phyloP scores from a whole-genome alignment of 1,140 invertebrate genomes.

The Pemphigus obesinymphae region DNA sequence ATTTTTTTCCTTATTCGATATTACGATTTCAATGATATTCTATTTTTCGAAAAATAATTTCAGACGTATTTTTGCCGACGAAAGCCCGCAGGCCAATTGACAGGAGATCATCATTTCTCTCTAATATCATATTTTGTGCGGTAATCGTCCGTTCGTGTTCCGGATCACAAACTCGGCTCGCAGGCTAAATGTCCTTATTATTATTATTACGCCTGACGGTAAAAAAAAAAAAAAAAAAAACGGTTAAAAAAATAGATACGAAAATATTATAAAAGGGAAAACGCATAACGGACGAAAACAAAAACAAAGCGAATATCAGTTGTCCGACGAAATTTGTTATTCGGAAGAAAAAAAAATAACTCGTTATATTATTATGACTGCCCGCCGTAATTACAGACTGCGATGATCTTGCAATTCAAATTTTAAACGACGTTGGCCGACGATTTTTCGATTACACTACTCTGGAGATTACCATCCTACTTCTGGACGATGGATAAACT shows the following conservation, averaged over 20 bases:
- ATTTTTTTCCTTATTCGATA: too few species aligned
- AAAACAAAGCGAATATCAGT: neutral
- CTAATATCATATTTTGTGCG: constrained; percentile 7
- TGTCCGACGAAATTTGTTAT: constrained; percentile 3
- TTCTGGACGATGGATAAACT: too few species aligned
- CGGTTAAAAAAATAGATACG: too few species aligned
- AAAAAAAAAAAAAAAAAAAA: neutral
- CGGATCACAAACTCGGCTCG: neutral
- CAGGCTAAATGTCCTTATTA: constrained; percentile 21
- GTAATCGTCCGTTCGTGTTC: constrained; percentile 3
- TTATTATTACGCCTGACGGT: neutral
- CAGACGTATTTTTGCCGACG: neutral
- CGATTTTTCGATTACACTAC: neutral
- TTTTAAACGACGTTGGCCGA: neutral
- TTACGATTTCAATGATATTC: neutral
- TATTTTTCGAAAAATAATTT: neutral
- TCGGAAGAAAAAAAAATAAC: neutral
- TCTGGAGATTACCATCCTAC: constrained; percentile 1
- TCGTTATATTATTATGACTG: neutral
- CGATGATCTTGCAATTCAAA: constrained; percentile 11
- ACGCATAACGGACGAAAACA: neutral
- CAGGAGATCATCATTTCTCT: neutral
- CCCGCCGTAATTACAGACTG: constrained; percentile 1
- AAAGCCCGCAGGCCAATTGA: neutral
- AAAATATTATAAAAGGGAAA: neutral